Base-by-base conservation (phyloP, 1,140 invertebrate species). In the Nasonia giraulti region DNA sequence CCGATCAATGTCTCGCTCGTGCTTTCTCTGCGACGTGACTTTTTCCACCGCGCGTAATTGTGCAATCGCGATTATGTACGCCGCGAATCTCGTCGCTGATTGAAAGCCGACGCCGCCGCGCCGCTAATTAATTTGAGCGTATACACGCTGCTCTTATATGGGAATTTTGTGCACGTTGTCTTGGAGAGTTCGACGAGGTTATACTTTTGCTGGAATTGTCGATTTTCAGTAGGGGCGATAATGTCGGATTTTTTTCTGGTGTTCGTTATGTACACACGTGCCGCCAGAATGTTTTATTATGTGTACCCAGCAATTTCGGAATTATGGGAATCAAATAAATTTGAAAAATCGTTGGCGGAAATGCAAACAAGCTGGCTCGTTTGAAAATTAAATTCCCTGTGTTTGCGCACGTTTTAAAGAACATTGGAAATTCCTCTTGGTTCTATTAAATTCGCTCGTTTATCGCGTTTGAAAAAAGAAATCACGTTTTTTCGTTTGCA, bases 61-160 rank as follows among this genome's bases (percentile, higher is more conserved):
- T 66, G 69, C 83, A 84, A 84, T 84, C 68, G 69, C 77, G 68
- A 84, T 80, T 80, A 74, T 50, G 6, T 47, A 78, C n/a, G 10
- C 4, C 14, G 47, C 11, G 47, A 50, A 50, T 17, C n/a, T n/a
- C n/a, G n/a, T n/a, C n/a, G n/a, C n/a, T n/a, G n/a, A n/a, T n/a
- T n/a, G n/a, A n/a, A n/a, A n/a, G n/a, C n/a, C n/a, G n/a, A n/a
- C n/a, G n/a, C n/a, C n/a, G n/a, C n/a, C 40, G 73, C n/a, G 17
- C 73, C n/a, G 73, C 50, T 85, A 85, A 85, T 85, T 81, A 81
- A 85, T 85, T 81, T 10, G 33, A 5, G n/a, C 3, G 2, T 5
- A 17, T 66, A 17, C 62, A n/a, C 2, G 66, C 66, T 8, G 66
- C 66, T 8, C 11, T 2, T 23, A 23, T 23, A 20, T 4, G n/a